phyloP scores from a whole-genome alignment of 2,888 invertebrate genomes.

The Thyatira batis region DNA sequence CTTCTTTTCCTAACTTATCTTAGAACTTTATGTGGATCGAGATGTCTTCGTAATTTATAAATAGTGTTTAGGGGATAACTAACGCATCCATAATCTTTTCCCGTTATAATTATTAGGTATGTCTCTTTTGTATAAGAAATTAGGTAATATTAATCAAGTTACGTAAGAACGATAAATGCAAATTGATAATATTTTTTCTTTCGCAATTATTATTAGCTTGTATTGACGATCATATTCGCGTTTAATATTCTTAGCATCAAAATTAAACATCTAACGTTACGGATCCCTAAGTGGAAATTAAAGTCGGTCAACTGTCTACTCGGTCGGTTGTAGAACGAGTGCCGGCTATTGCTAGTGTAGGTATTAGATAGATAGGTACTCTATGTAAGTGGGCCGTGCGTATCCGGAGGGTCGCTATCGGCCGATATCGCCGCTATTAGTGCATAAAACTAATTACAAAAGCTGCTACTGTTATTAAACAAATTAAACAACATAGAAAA shows the following conservation, averaged over 20 bases:
- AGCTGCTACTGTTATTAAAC: slow-evolving; percentile 30
- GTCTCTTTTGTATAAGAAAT: too few species aligned
- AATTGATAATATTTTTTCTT: too few species aligned
- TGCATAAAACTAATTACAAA: slow-evolving; percentile 45
- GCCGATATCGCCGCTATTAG: slow-evolving; percentile 51
- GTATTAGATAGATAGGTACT: slow-evolving; percentile 20
- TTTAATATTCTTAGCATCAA: too few species aligned
- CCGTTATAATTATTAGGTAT: too few species aligned
- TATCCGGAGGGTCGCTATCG: slow-evolving; percentile 68
- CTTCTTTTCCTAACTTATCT: slow-evolving; percentile 45
- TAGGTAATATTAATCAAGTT: too few species aligned
- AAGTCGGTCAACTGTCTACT: slow-evolving; percentile 48
- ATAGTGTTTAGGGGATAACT: background rate
- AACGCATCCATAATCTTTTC: background rate
- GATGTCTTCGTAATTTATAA: slow-evolving; percentile 15
- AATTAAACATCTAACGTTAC: background rate
- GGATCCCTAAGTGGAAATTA: slow-evolving; percentile 9
- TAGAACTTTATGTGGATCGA: slow-evolving; percentile 35
- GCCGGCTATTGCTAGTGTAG: slow-evolving; percentile 24
- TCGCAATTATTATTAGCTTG: too few species aligned
- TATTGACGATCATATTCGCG: too few species aligned
- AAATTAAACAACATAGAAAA: slow-evolving; percentile 12
- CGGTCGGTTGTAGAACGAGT: slow-evolving; percentile 37
- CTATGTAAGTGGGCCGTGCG: slow-evolving; percentile 63
- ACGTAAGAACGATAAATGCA: too few species aligned